Evolutionary conservation across 2,797 vertebrate genomes (phyloP).

Genomic region (Syncerus caffer): DNA sequence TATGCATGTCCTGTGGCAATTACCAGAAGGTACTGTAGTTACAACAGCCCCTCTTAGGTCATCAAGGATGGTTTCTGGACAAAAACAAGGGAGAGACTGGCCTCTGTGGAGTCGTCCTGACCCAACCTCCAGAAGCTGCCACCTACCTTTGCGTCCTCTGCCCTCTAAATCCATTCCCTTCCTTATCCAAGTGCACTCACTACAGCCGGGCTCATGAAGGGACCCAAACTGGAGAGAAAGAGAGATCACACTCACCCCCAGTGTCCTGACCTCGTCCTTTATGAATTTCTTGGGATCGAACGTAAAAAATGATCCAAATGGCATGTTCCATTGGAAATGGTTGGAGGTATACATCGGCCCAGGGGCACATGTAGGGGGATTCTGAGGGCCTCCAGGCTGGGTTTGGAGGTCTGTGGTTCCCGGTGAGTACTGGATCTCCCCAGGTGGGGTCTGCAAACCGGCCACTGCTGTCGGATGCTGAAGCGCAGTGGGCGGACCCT

Average conservation of each 20-base stretch:
- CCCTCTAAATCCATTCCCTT: not conserved
- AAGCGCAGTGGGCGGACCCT: not conserved
- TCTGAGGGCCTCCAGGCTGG: not conserved
- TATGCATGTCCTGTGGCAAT: not conserved
- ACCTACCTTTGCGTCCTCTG: not conserved
- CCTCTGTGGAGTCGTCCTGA: not conserved
- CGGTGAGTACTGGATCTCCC: not conserved
- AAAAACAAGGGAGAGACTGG: not conserved
- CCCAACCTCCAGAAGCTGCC: not conserved
- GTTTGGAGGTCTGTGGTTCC: not conserved
- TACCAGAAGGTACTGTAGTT: not conserved
- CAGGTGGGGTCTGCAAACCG: not conserved
- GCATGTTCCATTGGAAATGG: not conserved
- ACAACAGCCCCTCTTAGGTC: not conserved
- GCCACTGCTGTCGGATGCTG: not conserved
- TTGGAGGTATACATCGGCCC: not conserved
- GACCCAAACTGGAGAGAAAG: not conserved
- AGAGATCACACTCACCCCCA: constrained; percentile 13
- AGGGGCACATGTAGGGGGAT: not conserved
- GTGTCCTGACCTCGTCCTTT: constrained; percentile 12
- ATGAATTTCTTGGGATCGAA: constrained; percentile 45
- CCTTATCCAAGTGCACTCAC: not conserved
- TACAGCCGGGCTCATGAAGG: not conserved
- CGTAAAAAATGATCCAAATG: not conserved
- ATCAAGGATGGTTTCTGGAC: not conserved